Percentiles rank a stretch among this genome's conserved stretches.
Evolutionary conservation across 2,797 vertebrate species (phyloP).

Genomic region (Morelia viridis): DNA sequence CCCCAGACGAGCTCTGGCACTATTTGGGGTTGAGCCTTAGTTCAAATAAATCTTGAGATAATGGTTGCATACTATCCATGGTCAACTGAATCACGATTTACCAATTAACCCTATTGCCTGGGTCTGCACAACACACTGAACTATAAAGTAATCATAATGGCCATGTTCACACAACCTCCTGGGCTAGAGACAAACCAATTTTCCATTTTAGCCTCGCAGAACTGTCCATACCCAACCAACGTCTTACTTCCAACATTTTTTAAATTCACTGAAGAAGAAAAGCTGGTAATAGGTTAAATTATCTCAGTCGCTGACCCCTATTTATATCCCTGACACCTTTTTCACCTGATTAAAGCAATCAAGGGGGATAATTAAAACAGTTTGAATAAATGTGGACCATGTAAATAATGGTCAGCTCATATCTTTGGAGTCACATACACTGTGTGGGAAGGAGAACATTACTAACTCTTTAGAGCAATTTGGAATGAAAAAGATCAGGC

Average conservation of each 20-base stretch:
- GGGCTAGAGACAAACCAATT: not conserved
- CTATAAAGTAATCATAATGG: not conserved
- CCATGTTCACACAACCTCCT: not conserved
- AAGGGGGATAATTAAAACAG: not conserved
- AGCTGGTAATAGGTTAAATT: not conserved
- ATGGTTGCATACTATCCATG: not conserved
- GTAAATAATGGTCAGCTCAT: not conserved
- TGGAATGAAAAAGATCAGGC: not conserved
- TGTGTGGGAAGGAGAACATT: not conserved
- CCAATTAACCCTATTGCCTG: not conserved
- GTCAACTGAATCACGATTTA: not conserved
- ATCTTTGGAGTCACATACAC: not conserved
- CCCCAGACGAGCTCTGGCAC: not conserved
- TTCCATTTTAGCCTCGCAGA: not conserved
- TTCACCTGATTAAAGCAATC: not conserved
- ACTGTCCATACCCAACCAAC: not conserved
- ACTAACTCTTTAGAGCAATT: slow-evolving; percentile 19
- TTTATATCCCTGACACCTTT: not conserved
- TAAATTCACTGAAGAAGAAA: not conserved
- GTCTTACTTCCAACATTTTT: not conserved
- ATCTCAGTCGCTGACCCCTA: not conserved
- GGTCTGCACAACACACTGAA: not conserved
- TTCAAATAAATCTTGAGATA: not conserved
- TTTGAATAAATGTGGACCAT: not conserved
- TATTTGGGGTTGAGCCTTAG: not conserved